Conservation (phyloP, 2,888 invertebrate genomes). For the Pemphredon lugubris region DNA sequence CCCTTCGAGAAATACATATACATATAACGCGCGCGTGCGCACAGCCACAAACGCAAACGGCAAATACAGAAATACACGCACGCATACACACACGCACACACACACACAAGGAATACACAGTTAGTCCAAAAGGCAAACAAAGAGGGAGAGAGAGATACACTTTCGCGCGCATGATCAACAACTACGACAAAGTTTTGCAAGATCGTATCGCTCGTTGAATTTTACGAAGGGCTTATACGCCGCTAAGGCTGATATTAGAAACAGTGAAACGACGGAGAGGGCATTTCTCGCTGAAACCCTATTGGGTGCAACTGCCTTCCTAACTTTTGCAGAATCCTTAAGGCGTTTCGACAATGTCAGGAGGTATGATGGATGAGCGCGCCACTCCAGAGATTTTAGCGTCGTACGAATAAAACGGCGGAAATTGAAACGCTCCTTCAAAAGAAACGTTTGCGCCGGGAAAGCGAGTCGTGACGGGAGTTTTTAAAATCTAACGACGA, state of each 20-base stretch:
- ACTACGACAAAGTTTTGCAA: conserved; percentile 9
- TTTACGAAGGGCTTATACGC: conserved; percentile 13
- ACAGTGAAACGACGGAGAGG: conserved; percentile 6
- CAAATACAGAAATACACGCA: too few relatives aligned
- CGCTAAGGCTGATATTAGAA: conserved; percentile 45
- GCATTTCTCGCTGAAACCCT: conserved; percentile 3
- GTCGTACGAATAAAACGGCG: conserved; percentile 34
- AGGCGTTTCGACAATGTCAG: conserved; percentile 36
- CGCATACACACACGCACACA: background rate
- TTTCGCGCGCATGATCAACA: conserved; percentile 9
- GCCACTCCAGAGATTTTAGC: conserved; percentile 30
- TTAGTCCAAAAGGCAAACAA: background rate
- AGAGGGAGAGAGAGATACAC: background rate
- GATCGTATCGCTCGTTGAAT: conserved; percentile 15
- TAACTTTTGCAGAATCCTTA: conserved; percentile 33
- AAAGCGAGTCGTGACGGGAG: conserved; percentile 17
- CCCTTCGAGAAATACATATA: background rate
- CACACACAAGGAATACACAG: too few relatives aligned
- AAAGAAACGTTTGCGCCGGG: background rate
- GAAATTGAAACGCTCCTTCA: conserved; percentile 44
- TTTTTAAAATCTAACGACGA: too few relatives aligned
- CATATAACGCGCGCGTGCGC: background rate
- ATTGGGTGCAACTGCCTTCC: conserved; percentile 9
- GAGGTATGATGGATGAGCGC: conserved; percentile 43
- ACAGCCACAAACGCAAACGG: too few relatives aligned